Conservation (phyloP, 1,140 invertebrate genomes). For the Nephotettix cincticeps region DNA sequence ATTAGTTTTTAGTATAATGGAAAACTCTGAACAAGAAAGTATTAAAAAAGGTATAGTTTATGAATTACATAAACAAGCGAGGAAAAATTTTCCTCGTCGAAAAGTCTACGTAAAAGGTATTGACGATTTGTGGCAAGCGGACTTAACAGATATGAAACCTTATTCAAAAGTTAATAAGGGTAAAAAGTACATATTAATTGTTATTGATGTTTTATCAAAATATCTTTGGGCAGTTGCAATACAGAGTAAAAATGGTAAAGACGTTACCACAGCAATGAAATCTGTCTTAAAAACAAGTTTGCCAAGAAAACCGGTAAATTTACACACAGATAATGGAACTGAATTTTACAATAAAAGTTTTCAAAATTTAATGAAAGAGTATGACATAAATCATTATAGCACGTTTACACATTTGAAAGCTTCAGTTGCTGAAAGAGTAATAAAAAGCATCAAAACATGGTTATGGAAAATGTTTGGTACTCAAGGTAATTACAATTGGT, state of each 20-base stretch:
- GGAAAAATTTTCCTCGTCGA: conserved; percentile 42
- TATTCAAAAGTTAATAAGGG: neutral
- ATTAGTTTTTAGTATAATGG: too few species aligned
- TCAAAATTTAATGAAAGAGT: neutral
- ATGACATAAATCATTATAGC: neutral
- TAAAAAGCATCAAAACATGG: neutral
- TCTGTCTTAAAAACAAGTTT: neutral
- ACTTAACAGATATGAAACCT: neutral
- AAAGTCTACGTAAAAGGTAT: neutral
- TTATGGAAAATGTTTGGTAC: neutral
- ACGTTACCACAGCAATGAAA: neutral
- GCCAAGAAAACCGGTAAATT: neutral
- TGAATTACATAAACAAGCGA: conserved; percentile 34
- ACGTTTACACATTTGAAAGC: neutral
- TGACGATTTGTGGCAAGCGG: neutral
- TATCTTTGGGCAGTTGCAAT: neutral
- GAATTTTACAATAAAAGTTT: neutral
- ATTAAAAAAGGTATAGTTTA: neutral
- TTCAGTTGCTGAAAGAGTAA: neutral
- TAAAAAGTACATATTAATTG: neutral
- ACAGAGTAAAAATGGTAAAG: neutral
- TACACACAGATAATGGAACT: neutral
- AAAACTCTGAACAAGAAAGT: too few species aligned
- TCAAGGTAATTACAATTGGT: neutral
- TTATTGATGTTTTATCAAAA: neutral